phyloP scores from a whole-genome alignment of 2,797 vertebrate genomes.

The Micropoecilia bifurca region DNA sequence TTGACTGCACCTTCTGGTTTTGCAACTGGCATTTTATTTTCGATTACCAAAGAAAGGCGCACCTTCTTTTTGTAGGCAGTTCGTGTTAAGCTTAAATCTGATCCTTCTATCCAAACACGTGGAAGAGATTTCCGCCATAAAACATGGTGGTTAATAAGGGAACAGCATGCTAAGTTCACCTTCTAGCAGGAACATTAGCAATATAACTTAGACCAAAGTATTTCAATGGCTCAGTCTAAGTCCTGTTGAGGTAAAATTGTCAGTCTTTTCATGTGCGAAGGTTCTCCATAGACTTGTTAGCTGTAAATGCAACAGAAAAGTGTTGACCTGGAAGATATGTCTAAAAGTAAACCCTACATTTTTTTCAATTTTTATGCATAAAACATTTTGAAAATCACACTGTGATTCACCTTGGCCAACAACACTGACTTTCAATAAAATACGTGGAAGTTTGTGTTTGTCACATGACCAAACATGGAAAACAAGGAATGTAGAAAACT shows the following conservation, averaged over 20 bases:
- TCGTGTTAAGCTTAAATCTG: neutral
- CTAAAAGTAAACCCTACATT: neutral
- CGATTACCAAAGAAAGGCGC: neutral
- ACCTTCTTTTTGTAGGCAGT: neutral
- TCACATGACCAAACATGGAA: neutral
- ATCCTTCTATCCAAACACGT: neutral
- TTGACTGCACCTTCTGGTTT: conserved; percentile 7
- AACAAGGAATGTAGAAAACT: neutral
- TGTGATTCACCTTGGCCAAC: neutral
- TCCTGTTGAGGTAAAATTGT: neutral
- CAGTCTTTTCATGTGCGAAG: neutral
- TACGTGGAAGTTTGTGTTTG: neutral
- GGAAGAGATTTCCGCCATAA: neutral
- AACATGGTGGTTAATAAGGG: neutral
- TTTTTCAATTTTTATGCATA: neutral
- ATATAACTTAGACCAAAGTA: neutral
- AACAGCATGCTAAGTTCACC: neutral
- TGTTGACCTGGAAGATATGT: neutral
- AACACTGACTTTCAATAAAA: neutral
- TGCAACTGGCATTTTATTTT: neutral
- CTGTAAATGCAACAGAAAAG: neutral
- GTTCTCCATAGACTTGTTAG: neutral
- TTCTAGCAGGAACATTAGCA: neutral
- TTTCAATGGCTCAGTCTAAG: neutral
- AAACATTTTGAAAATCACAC: neutral